Base-by-base conservation (phyloP, 2,113 vertebrate genomes). In the Tyrannus savana region DNA sequence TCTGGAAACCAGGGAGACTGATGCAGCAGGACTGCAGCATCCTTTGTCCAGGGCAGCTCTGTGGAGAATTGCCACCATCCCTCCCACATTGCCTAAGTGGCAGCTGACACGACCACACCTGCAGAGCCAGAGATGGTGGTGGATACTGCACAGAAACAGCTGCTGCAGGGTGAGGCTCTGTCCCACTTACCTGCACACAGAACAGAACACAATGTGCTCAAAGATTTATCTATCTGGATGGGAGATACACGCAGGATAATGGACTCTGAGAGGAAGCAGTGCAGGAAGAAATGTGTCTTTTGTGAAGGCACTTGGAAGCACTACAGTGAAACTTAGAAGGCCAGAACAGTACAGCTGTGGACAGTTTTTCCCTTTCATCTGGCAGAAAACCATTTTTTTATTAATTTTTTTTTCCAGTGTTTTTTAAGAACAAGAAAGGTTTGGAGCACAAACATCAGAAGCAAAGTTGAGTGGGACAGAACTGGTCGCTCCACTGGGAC, bases 211-310 rank as follows among this genome's bases (percentile, higher is more conserved):
- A 55, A 28, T 1, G 30, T 0, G 15, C 67, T 76, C 31, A 42
- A 69, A 52, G 35, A 30, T 53, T 33, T 13, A 44, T 19, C 49
- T 1, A 0, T 27, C 56, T 47, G 49, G 21, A 22, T 30, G 22
- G 60, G 22, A 89, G 39, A 22, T 8, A 41, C 0, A 23, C 0
- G 1, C 10, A 46, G 55, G 49, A 52, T 0, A 42, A 39, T 4
- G n/a, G 47, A 19, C 37, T 46, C 62, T 42, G 68, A 0, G 5
- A 85, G 46, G 53, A 66, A 58, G 30, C 53, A 62, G 63, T 18
- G 21, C 19, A 46, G 46, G 62, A 62, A 41, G 49, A 62, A 89
- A 39, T 11, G 24, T 9, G 42, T 14, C 55, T 79, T 84, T 69
- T 46, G 41, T 49, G 46, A 62, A 87, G 67, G 33, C 9, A 25